Evolutionary conservation across 2,888 invertebrate genomes (phyloP), one percentile per base, ranked within the genome.

Genomic region (Serrognathus titanus): DNA sequence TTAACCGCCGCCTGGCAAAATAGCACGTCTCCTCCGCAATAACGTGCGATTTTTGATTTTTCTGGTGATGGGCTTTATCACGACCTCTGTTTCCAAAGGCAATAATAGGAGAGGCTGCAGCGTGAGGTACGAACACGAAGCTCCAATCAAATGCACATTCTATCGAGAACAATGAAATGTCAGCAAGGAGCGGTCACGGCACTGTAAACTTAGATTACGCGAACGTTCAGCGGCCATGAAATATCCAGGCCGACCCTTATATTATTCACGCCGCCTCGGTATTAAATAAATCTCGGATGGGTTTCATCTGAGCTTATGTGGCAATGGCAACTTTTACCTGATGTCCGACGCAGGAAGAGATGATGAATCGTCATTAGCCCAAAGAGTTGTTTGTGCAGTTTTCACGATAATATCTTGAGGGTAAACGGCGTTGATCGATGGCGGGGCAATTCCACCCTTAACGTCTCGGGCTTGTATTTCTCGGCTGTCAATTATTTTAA

Each of bases 401-500:
- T 31, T 31, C 24, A 6, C 24, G 24, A 31, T 31, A 6, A 31
- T 31, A 31, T 31, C 24, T 31, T 5, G 24, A 5, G 24, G 24
- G 24, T 31, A 31, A 31, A 31, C 24, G 48, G 40, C 13, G 36
- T 38, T 61, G 65, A 67, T 67, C 64, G 64, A 66, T 67, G 61
- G 58, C 61, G 62, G 62, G 63, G 63, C 61, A 60, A 57, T 54
- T 60, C 59, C 58, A 50, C 61, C 59, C 57, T 46, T 45, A 58
- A 55, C 53, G 62, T 61, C 58, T 57, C 58, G 61, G n/a, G 57
- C 57, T 60, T 58, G 62, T 69, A 68, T 67, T 66, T 69, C 69
- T 67, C 62, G 62, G 57, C 64, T 69, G 72, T 73, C 72, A 72
- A 72, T 72, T 73, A 73, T 71, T 70, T 70, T 67, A 69, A 71